Percentiles rank a stretch among this genome's conserved stretches.
Evolutionary conservation across 2,888 invertebrate genomes (phyloP).

Genomic region (Heliothis peltigera): DNA sequence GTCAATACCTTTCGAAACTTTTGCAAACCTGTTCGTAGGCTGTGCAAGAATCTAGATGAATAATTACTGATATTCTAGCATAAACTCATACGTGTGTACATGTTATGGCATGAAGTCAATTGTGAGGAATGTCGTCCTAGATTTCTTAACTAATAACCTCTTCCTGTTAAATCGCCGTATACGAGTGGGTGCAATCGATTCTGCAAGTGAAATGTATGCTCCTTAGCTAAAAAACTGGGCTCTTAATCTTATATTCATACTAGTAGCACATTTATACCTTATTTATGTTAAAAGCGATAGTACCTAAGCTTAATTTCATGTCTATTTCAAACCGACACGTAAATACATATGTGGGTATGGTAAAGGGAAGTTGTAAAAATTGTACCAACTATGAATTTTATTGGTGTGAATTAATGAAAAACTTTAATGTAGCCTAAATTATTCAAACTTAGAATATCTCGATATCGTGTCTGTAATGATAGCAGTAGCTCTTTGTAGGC

Average conservation of each 20-base stretch:
- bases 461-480: conserved; percentile 52
- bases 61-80: conserved; percentile 53
- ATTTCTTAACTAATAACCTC: conserved; percentile 51
- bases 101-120: conserved; percentile 44
- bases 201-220: conserved; percentile 4
- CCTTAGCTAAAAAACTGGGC: neutral
- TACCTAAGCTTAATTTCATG: neutral
- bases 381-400: neutral
- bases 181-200: conserved; percentile 20
- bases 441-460: conserved; percentile 32
- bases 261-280: too few species aligned
- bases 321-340: neutral
- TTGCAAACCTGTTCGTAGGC: conserved; percentile 41
- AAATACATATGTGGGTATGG: too few species aligned
- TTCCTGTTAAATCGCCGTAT: conserved; percentile 42
- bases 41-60: conserved; percentile 37
- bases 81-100: conserved; percentile 46
- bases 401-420: neutral
- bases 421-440: neutral
- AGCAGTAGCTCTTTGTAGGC: conserved; percentile 43
- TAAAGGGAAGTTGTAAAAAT: too few species aligned
- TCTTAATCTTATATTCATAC: neutral
- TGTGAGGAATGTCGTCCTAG: conserved; percentile 46
- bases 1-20: conserved; percentile 54
- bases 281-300: too few species aligned